These are phyloP conservation scores for Ypsolopha sequella DNA, from an alignment of 2,888 invertebrate genomes.

Conservation along the genomic window DNA sequence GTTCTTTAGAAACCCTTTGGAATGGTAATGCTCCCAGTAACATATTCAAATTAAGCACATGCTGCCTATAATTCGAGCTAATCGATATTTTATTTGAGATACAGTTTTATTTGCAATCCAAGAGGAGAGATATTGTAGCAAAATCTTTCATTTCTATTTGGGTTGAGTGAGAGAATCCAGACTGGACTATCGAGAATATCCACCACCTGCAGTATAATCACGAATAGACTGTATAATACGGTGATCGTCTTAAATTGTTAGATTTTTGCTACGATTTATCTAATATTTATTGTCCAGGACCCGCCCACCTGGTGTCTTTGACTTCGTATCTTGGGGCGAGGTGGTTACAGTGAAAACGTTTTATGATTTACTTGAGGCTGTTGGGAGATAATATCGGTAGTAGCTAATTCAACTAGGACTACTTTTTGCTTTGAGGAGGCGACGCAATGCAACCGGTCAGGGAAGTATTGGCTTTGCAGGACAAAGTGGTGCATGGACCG, in stretches of 20 bases:
- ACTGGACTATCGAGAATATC: no score
- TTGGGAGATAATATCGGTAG: constrained; percentile 30
- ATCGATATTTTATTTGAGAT: background rate
- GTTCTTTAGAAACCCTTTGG: constrained; percentile 20
- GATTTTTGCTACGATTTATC: constrained; percentile 4
- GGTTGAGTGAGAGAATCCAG: no score
- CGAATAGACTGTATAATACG: background rate
- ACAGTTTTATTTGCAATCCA: background rate
- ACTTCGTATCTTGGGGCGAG: constrained; percentile 11
- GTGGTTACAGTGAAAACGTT: constrained; percentile 14
- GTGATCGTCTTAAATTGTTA: constrained; percentile 5
- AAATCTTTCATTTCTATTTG: no score
- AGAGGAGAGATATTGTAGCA: no score
- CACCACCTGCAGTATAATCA: no score
- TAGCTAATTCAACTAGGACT: constrained; percentile 33
- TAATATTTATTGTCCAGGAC: constrained; percentile 1
- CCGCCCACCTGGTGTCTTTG: constrained; percentile 12
- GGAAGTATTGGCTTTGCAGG: no score
- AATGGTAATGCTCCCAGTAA: constrained; percentile 39
- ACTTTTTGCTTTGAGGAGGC: constrained; percentile 34
- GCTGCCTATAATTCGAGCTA: constrained; percentile 5
- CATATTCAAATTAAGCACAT: constrained; percentile 32
- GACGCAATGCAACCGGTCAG: constrained; percentile 23
- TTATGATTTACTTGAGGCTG: constrained; percentile 41
- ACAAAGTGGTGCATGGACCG: no score